phyloP scores from a whole-genome alignment of 2,888 invertebrate species.

The Gnatocerus cornutus region DNA sequence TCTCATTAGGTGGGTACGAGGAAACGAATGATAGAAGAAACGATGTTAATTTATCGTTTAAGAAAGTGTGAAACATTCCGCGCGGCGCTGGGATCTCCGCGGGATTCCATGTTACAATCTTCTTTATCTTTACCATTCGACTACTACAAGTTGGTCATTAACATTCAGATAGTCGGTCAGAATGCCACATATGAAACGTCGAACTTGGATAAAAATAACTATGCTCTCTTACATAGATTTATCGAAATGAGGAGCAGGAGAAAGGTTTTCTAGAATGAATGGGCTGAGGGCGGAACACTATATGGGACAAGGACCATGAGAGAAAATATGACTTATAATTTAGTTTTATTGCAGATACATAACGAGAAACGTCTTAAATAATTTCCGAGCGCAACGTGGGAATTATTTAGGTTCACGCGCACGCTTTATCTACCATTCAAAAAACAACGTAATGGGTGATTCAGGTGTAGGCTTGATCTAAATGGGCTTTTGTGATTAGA shows the following conservation, averaged over 20 bases:
- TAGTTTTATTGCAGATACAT: constrained; percentile 39
- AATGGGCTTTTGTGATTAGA: constrained; percentile 2
- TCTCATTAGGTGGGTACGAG: constrained; percentile 52
- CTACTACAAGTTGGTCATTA: constrained; percentile 66
- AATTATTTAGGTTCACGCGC: constrained; percentile 18
- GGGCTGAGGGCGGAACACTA: constrained; percentile 28
- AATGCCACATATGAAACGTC: constrained; percentile 45
- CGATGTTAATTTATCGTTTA: constrained; percentile 68
- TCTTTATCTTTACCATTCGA: constrained; percentile 66
- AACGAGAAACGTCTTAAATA: constrained; percentile 41
- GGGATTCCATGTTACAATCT: constrained; percentile 69
- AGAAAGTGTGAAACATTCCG: constrained; percentile 69
- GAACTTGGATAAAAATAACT: constrained; percentile 23
- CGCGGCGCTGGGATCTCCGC: constrained; percentile 66
- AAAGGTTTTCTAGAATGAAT: constrained; percentile 32
- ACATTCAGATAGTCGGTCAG: constrained; percentile 64
- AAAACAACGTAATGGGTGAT: constrained; percentile 18
- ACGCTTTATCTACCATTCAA: constrained; percentile 12
- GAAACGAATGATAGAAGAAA: constrained; percentile 57
- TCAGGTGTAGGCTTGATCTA: constrained; percentile 9
- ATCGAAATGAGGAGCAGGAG: constrained; percentile 30
- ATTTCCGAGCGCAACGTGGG: constrained; percentile 28
- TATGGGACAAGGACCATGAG: constrained; percentile 33
- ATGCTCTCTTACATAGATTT: constrained; percentile 9
- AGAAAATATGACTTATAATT: constrained; percentile 37